Percentiles rank a stretch among this genome's conserved stretches.
Conservation (phyloP, 1,140 invertebrate species). For the Eubasilissa regina region DNA sequence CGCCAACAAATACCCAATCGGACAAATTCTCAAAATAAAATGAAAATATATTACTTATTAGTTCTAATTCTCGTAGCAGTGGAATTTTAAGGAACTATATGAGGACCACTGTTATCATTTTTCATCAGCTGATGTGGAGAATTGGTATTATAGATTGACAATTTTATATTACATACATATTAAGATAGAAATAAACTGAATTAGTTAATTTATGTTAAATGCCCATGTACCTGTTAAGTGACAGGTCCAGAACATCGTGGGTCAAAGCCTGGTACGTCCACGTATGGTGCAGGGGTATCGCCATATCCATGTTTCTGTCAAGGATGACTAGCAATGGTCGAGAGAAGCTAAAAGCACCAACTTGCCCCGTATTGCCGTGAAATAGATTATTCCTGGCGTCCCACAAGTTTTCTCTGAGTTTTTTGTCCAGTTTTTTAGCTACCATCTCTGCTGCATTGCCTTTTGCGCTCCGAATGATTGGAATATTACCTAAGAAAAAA, state of each 20-base stretch:
- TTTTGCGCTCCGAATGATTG: conserved; percentile 94
- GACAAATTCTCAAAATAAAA: too few relatives aligned
- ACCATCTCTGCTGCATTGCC: conserved; percentile 99
- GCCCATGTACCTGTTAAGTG: conserved; percentile 83
- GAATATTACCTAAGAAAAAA: conserved; percentile 82
- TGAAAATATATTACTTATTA: too few relatives aligned
- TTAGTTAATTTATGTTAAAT: too few relatives aligned
- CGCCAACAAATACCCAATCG: too few relatives aligned
- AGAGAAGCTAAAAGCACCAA: conserved; percentile 90
- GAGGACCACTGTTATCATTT: too few relatives aligned
- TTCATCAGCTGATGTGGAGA: too few relatives aligned
- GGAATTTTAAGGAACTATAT: too few relatives aligned
- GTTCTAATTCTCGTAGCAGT: too few relatives aligned
- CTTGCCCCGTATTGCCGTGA: conserved; percentile 84
- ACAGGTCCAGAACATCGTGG: conserved; percentile 94
- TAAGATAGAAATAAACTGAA: too few relatives aligned
- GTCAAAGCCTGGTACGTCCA: conserved; percentile 99
- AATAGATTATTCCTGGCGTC: conserved; percentile 98
- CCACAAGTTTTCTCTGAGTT: conserved; percentile 95
- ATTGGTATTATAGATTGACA: too few relatives aligned
- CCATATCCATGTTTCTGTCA: conserved; percentile 97
- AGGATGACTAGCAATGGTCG: conserved; percentile 93
- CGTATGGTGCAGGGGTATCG: conserved; percentile 97
- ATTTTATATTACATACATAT: too few relatives aligned
- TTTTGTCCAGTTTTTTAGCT: conserved; percentile 97